These are phyloP conservation scores for Amblyjoppa proteus DNA, from an alignment of 2,888 invertebrate species.

Conservation along the genomic window DNA sequence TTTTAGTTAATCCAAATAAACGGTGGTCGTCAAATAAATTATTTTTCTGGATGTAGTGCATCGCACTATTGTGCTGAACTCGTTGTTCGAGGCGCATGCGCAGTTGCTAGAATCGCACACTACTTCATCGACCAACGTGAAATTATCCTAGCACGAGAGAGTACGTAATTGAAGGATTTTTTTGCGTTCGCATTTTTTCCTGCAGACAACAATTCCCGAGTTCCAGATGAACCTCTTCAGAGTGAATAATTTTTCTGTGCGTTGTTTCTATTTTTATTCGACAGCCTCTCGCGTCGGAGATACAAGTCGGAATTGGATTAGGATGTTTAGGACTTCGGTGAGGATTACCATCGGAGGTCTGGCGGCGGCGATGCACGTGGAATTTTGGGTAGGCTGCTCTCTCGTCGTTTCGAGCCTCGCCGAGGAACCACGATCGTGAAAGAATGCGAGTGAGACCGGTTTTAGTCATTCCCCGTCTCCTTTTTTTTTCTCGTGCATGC, in stretches of 20 bases:
- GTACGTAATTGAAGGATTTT: constrained; percentile 12
- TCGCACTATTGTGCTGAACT: too few relatives aligned
- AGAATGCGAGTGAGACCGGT: constrained; percentile 59
- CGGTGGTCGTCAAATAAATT: too few relatives aligned
- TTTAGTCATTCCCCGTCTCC: constrained; percentile 47
- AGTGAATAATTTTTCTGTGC: neutral
- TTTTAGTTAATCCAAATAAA: too few relatives aligned
- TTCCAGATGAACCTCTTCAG: neutral
- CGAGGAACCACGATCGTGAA: constrained; percentile 68
- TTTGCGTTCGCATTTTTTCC: constrained; percentile 20
- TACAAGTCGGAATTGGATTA: constrained; percentile 39
- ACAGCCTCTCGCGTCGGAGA: constrained; percentile 13
- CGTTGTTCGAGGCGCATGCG: too few relatives aligned
- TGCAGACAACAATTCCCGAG: neutral
- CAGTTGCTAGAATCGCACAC: too few relatives aligned
- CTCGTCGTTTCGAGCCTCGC: constrained; percentile 46
- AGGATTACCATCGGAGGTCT: constrained; percentile 45
- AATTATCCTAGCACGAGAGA: too few relatives aligned
- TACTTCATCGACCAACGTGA: too few relatives aligned
- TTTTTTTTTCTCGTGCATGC: constrained; percentile 57
- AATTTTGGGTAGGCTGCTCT: constrained; percentile 59
- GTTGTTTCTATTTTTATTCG: constrained; percentile 1
- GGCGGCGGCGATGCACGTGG: constrained; percentile 37
- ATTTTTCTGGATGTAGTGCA: too few relatives aligned
- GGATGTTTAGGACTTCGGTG: constrained; percentile 42